Base-by-base conservation (phyloP, 2,797 vertebrate species). In the Zenarchopterus dispar region DNA sequence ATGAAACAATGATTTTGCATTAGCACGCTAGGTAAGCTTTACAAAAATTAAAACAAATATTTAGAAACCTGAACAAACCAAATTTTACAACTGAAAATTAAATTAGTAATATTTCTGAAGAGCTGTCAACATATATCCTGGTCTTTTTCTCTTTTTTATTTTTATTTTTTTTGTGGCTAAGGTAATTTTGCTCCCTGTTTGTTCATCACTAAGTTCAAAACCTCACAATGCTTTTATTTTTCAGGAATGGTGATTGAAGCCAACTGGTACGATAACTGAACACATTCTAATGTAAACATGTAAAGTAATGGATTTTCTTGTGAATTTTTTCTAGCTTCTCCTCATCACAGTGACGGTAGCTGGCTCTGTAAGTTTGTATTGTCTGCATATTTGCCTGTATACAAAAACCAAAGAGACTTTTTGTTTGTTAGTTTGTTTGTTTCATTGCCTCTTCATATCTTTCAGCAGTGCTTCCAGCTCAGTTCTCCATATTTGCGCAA, bases 221-320 rank as follows among this genome's bases (percentile, higher is more conserved):
- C 33, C 33, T 4, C 19, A 46, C 9, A 45, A 3, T 46, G 1
- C 4, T 22, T 19, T 46, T 3, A 8, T 46, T 46, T 21, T 6
- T 22, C 1, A 10, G 8, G 2, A 43, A 28, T 5, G 44, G 54
- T 52, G 17, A 60, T 41, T 8, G 33, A 63, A n/a, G 51, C 19
- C 13, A 49, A 52, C n/a, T 1, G 1, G 8, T 8, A 36, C 13
- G 5, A 31, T 23, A 4, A 57, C 49, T 18, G 5, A 47, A 6
- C 2, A 39, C 13, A 72, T 49, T 3, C 5, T 26, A 42, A 16
- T 15, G 19, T 53, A 9, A 17, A 10, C n/a, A 24, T 5, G 7
- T 70, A 59, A 64, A 70, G 76, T 57, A 53, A 52, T 15, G 71
- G 36, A 39, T 16, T 80, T 80, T 60, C 53, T 56, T 39, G 24